Percentiles rank a stretch among this genome's conserved stretches.
Conservation (phyloP, 2,797 vertebrate species). For the Sarcoramphus papa region DNA sequence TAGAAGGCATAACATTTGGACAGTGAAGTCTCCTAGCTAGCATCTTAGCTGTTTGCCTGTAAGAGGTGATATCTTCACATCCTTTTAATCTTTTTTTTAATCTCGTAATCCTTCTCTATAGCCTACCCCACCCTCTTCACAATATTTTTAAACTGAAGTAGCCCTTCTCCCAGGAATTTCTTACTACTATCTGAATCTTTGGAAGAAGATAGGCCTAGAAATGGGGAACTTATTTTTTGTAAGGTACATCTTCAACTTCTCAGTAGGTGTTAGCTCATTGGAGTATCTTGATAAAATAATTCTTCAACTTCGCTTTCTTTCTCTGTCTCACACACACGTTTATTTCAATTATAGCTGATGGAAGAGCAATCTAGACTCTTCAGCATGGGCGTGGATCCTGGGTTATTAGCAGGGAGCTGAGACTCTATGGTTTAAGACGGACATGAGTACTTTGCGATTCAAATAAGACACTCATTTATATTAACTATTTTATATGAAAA, state of each 20-base stretch:
- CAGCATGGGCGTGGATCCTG: background rate
- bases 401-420: background rate
- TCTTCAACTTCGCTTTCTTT: background rate
- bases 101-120: background rate
- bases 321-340: background rate
- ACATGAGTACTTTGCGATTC: background rate
- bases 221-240: background rate
- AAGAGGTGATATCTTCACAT: background rate
- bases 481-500: background rate
- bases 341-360: background rate
- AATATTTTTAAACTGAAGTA: background rate
- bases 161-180: background rate
- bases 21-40: background rate
- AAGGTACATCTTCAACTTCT: background rate
- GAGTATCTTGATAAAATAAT: background rate
- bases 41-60: background rate
- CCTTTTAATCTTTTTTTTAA: background rate
- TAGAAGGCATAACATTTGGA: background rate
- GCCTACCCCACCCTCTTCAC: background rate
- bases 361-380: background rate
- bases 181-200: background rate
- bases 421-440: background rate
- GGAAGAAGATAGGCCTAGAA: background rate
- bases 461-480: background rate
- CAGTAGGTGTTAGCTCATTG: background rate